Conservation (phyloP, 1,140 invertebrate genomes). For the Cryptotermes secundus region DNA sequence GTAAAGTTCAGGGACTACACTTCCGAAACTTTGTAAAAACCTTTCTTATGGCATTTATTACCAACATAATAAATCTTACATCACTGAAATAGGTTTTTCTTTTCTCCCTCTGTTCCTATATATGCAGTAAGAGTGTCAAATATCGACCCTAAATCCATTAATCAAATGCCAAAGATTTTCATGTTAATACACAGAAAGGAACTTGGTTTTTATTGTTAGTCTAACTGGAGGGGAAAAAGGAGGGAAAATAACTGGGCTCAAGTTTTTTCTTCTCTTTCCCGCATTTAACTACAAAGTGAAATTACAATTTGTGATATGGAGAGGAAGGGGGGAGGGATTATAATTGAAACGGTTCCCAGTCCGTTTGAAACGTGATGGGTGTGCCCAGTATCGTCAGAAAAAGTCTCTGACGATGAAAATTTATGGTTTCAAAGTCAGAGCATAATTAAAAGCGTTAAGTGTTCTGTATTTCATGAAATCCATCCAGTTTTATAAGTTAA, state of each 20-base stretch:
- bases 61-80: conserved; percentile 26
- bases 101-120: neutral
- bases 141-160: conserved; percentile 25
- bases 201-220: neutral
- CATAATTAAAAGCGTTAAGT: conserved; percentile 16
- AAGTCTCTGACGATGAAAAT: neutral
- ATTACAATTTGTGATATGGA: conserved; percentile 15
- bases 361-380: neutral
- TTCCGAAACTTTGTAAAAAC: conserved; percentile 22
- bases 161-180: conserved; percentile 12
- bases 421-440: conserved; percentile 7
- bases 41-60: conserved; percentile 23
- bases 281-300: conserved; percentile 2
- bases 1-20: neutral
- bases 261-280: neutral
- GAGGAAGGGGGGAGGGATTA: neutral
- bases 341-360: neutral
- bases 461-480: neutral
- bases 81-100: conserved; percentile 17
- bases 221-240: neutral
- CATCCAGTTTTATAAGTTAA: conserved; percentile 15
- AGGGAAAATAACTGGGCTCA: neutral
- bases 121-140: conserved; percentile 21
- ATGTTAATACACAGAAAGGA: neutral
- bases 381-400: neutral